phyloP scores from a whole-genome alignment of 2,888 invertebrate genomes.

The Pseudococcus viburni region DNA sequence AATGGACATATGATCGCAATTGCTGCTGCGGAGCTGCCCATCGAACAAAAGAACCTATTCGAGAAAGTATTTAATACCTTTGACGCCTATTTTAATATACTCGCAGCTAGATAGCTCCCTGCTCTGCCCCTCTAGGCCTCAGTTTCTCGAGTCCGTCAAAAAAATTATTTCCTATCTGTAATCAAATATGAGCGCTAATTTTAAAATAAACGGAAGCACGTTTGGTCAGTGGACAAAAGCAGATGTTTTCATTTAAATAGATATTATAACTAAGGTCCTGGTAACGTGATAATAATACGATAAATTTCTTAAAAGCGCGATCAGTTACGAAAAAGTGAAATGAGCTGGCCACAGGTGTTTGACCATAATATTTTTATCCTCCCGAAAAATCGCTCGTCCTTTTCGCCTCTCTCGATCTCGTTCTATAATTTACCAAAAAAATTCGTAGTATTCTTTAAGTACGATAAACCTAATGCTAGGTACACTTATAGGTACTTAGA shows the following conservation, averaged over 20 bases:
- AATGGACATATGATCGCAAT: background rate
- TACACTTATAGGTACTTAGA: background rate
- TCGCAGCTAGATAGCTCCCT: background rate
- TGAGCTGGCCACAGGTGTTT: constrained; percentile 56
- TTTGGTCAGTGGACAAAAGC: constrained; percentile 49
- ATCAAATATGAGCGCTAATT: constrained; percentile 56
- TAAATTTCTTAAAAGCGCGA: constrained; percentile 59
- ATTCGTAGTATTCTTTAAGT: background rate
- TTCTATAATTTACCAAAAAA: background rate
- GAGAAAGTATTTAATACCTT: background rate
- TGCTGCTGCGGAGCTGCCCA: background rate
- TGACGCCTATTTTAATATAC: constrained; percentile 34
- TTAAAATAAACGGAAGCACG: constrained; percentile 60
- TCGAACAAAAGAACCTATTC: background rate
- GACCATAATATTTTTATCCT: constrained; percentile 39
- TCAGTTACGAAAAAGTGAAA: constrained; percentile 53
- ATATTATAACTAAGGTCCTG: constrained; percentile 42
- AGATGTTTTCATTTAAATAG: constrained; percentile 58
- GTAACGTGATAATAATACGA: constrained; percentile 64
- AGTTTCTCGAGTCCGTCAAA: background rate
- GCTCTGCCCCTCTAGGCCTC: background rate
- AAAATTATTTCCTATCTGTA: constrained; percentile 29
- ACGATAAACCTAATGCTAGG: background rate
- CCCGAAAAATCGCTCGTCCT: background rate
- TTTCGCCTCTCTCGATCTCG: background rate